A percentile compares a stretch with the other conserved stretches of the same genome.
Evolutionary conservation across 2,797 vertebrate genomes (phyloP).

Genomic region (Acridotheres tristis): DNA sequence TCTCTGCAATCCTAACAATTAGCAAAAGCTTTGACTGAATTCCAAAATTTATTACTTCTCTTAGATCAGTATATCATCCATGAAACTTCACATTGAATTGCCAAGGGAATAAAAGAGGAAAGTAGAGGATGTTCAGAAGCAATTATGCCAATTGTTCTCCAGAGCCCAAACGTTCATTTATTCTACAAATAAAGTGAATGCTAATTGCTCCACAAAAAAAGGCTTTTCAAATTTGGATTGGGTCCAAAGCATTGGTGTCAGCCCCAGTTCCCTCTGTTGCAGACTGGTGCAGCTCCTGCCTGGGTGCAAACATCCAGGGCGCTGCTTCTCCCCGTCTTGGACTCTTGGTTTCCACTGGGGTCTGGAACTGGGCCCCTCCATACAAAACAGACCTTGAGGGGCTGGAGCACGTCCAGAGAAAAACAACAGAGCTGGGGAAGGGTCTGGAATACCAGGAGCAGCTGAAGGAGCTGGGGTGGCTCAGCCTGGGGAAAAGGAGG

Average conservation of each 20-base stretch:
- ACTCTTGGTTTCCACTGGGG: neutral
- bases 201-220: neutral
- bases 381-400: too few species aligned
- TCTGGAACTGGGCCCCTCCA: neutral
- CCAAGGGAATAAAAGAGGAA: neutral
- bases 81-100: neutral
- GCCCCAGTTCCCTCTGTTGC: neutral
- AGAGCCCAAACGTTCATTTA: neutral
- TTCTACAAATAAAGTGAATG: neutral
- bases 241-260: neutral
- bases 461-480: neutral
- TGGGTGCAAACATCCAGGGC: accelerated
- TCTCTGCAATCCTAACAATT: neutral
- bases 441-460: neutral
- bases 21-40: neutral
- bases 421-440: neutral
- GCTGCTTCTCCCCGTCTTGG: neutral
- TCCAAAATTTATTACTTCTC: neutral
- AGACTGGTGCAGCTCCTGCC: neutral
- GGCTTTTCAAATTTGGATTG: neutral
- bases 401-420: accelerated
- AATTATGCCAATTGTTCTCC: neutral
- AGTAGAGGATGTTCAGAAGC: neutral
- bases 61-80: neutral
- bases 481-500: neutral